These are phyloP conservation scores for Sebastes schlegelii DNA, from an alignment of 2,113 vertebrate genomes.

Conservation along the genomic window DNA sequence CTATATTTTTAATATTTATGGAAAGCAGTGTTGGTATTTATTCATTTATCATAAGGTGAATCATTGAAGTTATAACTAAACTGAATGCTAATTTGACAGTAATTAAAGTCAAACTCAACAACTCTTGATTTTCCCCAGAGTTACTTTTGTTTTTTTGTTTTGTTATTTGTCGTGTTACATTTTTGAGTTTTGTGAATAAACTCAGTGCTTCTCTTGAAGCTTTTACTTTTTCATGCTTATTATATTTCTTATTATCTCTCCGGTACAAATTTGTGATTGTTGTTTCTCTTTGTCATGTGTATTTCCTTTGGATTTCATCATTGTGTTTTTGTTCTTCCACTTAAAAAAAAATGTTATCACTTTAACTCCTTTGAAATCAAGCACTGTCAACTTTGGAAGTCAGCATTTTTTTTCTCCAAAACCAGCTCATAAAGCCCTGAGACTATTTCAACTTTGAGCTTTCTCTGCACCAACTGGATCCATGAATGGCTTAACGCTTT, in stretches of 20 bases:
- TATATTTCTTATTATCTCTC: not conserved
- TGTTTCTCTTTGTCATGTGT: not conserved
- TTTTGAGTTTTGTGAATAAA: not conserved
- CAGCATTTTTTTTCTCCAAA: not conserved
- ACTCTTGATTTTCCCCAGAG: too few relatives aligned
- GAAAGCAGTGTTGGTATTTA: too few relatives aligned
- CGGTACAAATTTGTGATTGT: not conserved
- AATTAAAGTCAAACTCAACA: too few relatives aligned
- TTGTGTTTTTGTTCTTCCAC: not conserved
- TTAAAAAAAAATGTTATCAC: not conserved
- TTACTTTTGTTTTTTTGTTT: too few relatives aligned
- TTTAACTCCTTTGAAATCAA: not conserved
- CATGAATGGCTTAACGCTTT: slow-evolving; percentile 12
- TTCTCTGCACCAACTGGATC: slow-evolving; percentile 24
- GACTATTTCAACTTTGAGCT: not conserved
- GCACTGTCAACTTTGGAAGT: not conserved
- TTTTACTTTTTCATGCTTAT: not conserved
- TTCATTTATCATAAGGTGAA: too few relatives aligned
- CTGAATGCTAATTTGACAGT: too few relatives aligned
- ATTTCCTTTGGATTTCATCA: slow-evolving; percentile 10
- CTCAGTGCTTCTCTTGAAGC: not conserved
- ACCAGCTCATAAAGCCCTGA: not conserved
- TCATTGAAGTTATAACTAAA: too few relatives aligned
- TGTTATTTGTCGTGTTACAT: too few relatives aligned
- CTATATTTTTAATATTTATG: too few relatives aligned